Evolutionary conservation across 2,113 vertebrate species (phyloP).

Genomic region (Alligator sinensis): DNA sequence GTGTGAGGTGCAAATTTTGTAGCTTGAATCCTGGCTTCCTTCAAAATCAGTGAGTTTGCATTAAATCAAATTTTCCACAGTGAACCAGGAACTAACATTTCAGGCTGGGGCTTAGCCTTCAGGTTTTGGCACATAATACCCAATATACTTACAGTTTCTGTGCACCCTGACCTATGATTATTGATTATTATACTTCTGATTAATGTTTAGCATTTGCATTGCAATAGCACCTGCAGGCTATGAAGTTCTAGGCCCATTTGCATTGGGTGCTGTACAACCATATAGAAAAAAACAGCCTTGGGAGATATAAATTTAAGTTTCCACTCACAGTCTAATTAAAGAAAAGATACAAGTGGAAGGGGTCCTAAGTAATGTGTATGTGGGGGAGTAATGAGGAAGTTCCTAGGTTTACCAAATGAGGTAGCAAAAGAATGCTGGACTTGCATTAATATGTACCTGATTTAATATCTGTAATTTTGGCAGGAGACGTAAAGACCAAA

Average conservation of each 20-base stretch:
- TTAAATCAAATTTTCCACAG: not conserved
- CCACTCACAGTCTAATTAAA: not conserved
- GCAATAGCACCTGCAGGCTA: not conserved
- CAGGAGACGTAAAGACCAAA: not conserved
- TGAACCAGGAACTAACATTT: constrained; percentile 1
- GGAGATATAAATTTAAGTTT: not conserved
- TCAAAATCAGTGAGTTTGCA: not conserved
- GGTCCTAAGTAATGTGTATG: not conserved
- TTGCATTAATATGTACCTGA: not conserved
- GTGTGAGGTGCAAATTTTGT: not conserved
- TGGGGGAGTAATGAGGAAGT: not conserved
- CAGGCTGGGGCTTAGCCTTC: not conserved
- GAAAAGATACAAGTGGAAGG: not conserved
- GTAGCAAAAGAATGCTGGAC: not conserved
- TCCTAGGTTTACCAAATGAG: not conserved
- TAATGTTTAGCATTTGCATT: not conserved
- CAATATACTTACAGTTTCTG: not conserved
- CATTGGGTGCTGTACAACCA: not conserved
- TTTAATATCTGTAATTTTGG: not conserved
- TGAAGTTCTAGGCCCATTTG: not conserved
- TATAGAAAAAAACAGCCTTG: not conserved
- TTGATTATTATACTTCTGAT: not conserved
- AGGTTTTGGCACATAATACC: not conserved
- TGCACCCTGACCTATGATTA: not conserved
- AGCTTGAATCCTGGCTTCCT: not conserved